Conservation (phyloP, 2,113 vertebrate species). For the Ciconia stormi region DNA sequence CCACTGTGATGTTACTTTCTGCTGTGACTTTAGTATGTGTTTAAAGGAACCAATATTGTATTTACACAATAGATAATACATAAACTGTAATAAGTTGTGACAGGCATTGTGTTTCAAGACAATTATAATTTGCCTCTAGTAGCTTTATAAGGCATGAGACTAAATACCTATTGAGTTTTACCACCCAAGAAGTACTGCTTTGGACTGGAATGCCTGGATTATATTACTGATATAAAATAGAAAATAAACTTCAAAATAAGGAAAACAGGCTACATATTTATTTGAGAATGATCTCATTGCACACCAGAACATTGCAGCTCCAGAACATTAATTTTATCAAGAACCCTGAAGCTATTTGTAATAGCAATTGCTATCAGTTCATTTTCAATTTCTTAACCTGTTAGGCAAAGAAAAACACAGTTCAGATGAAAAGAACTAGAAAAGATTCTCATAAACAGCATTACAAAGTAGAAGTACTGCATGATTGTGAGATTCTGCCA, state of each 20-base stretch:
- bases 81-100: slow-evolving; percentile 47
- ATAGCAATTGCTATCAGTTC: background rate
- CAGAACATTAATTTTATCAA: background rate
- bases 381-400: background rate
- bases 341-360: background rate
- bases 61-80: slow-evolving; percentile 58
- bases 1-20: background rate
- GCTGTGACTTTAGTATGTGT: background rate
- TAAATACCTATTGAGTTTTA: slow-evolving; percentile 58
- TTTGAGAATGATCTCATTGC: slow-evolving; percentile 16
- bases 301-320: background rate
- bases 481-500: background rate
- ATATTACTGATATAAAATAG: slow-evolving; percentile 34
- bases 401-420: background rate
- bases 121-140: slow-evolving; percentile 46
- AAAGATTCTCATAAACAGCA: background rate
- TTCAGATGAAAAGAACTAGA: background rate
- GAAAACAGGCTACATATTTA: background rate
- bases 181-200: slow-evolving; percentile 50
- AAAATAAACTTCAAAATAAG: slow-evolving; percentile 43
- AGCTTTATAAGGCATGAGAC: slow-evolving; percentile 34
- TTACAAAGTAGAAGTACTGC: background rate
- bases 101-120: slow-evolving; percentile 54
- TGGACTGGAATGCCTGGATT: slow-evolving; percentile 14
- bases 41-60: slow-evolving; percentile 17